Conservation (phyloP, 2,113 vertebrate genomes). For the Scatophagus argus region DNA sequence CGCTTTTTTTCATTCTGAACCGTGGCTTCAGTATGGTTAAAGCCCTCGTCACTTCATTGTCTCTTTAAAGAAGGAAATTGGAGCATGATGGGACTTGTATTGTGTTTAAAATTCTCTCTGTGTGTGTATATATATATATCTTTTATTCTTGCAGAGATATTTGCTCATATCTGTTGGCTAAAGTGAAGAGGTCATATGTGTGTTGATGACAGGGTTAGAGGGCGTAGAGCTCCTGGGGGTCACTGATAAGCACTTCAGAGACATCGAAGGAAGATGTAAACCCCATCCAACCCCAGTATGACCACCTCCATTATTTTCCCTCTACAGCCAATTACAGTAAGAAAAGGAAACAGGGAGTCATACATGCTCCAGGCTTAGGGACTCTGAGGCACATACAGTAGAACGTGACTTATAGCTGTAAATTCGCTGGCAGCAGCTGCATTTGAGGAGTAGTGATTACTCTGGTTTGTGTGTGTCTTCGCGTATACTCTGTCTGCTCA, state of each 20-base stretch:
- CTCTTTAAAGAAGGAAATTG: conserved; percentile 22
- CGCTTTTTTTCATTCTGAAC: conserved; percentile 45
- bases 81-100: conserved; percentile 27
- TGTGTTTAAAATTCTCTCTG: neutral
- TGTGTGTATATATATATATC: conserved; percentile 13
- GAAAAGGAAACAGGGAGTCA: conserved; percentile 12
- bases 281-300: neutral
- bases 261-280: conserved; percentile 62
- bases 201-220: conserved; percentile 74
- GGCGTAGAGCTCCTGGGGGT: conserved; percentile 61
- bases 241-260: conserved; percentile 77
- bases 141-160: conserved; percentile 40
- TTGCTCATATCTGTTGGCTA: conserved; percentile 49
- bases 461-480: conserved; percentile 14
- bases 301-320: conserved; percentile 23
- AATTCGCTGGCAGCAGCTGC: conserved; percentile 2
- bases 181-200: conserved; percentile 54
- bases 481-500: conserved; percentile 21
- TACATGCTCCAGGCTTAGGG: conserved; percentile 5
- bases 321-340: conserved; percentile 48
- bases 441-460: conserved; percentile 28
- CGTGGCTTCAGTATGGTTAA: conserved; percentile 21
- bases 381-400: conserved; percentile 9
- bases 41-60: conserved; percentile 33
- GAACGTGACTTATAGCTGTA: conserved; percentile 32